Evolutionary conservation across 2,797 vertebrate genomes (phyloP).

Genomic region (Spheniscus humboldti): DNA sequence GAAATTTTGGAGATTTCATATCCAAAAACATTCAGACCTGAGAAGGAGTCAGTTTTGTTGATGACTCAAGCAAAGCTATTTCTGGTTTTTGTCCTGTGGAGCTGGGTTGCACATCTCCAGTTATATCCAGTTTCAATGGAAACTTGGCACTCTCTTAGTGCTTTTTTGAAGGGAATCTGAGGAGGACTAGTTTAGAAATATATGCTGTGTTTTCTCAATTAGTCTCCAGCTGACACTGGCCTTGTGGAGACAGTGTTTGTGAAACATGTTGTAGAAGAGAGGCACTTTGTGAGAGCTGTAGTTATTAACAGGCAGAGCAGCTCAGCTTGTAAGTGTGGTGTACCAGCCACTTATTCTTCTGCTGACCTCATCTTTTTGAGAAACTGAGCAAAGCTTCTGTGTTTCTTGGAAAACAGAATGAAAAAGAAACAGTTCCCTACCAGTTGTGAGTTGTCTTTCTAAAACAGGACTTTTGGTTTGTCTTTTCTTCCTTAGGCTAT

Average conservation of each 20-base stretch:
- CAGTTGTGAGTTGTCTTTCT: neutral
- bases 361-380: neutral
- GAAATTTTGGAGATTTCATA: neutral
- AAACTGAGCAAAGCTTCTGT: neutral
- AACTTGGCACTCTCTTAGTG: constrained; percentile 18
- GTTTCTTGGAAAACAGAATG: neutral
- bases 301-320: neutral
- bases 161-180: neutral
- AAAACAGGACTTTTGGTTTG: neutral
- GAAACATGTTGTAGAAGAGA: neutral
- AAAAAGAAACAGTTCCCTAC: neutral
- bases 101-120: neutral
- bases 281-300: neutral
- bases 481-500: constrained; percentile 79
- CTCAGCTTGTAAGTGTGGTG: neutral
- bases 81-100: neutral
- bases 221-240: neutral
- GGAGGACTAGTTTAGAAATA: constrained; percentile 5
- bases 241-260: constrained; percentile 3
- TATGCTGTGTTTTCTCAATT: neutral
- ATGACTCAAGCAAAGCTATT: constrained; percentile 15
- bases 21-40: neutral
- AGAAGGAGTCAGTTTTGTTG: neutral
- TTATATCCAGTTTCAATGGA: neutral
- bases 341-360: neutral